Base-by-base conservation (phyloP, 2,888 invertebrate genomes). In the Agrochola macilenta region DNA sequence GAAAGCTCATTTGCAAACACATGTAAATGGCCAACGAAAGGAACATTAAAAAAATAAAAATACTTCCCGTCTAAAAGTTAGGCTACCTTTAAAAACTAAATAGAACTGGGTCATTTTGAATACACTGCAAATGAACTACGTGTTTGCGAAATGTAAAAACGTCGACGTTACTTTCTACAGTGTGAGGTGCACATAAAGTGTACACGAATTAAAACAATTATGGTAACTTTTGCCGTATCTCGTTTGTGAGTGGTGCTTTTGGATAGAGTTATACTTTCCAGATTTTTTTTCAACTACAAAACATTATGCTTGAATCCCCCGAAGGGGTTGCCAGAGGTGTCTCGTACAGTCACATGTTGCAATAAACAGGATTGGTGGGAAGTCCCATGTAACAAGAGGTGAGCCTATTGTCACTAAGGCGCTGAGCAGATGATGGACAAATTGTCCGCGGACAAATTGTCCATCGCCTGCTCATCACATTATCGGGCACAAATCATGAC, bases 101-200 rank as follows among this genome's bases (percentile, higher is more conserved):
- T 87, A 88, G 86, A 93, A 92, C 88, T 89, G 81, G 90, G 91
- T 89, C 91, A 87, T 85, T 87, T 83, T 91, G 91, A 92, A 93
- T 92, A 88, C 90, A 85, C 80, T 87, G 89, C 88, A 93, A 93
- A 92, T 89, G 91, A 92, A 92, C 89, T 89, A 84, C 86, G 87
- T 88, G 88, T 90, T 91, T 84, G 83, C 80, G 49, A 85, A 90
- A 90, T 83, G 86, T 86, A 84, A 84, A 88, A 86, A 84, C 68
- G 82, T 69, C 61, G 76, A 85, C 79, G 75, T 69, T 78, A 75
- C 73, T 68, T 26, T 30, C 74, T 79, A 69, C 82, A 83, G 14
- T 4, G 73, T 87, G 81, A 73, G 61, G 78, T 81, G 79, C 74
- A 87, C 71, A 82, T 82, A 87, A 86, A 84, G 63, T 71, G 72